Percentiles rank a stretch among this genome's conserved stretches.
Evolutionary conservation across 2,888 invertebrate genomes (phyloP).

Genomic region (Eupithecia dodoneata): DNA sequence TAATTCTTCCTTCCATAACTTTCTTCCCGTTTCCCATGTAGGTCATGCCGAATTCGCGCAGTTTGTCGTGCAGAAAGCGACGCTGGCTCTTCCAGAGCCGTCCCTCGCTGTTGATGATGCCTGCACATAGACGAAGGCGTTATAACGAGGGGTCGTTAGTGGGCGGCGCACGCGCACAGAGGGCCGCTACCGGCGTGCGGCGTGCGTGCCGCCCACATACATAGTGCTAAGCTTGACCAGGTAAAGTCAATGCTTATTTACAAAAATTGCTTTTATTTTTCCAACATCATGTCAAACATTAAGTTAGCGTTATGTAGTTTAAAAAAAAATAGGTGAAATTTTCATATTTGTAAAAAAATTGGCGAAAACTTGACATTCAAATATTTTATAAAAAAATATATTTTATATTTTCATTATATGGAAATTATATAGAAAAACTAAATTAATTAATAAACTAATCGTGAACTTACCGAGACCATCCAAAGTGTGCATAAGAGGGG

Average conservation of each 20-base stretch:
- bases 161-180: constrained; percentile 67
- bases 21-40: constrained; percentile 91
- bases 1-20: constrained; percentile 93
- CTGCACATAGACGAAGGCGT: constrained; percentile 81
- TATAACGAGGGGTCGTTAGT: constrained; percentile 57
- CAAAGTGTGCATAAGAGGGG: constrained; percentile 92
- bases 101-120: constrained; percentile 95
- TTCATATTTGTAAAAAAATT: neutral
- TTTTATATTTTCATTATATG: neutral
- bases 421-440: neutral
- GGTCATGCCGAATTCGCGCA: constrained; percentile 94
- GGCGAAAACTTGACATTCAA: neutral
- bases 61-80: constrained; percentile 92
- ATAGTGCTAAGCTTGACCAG: constrained; percentile 49
- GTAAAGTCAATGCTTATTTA: constrained; percentile 9
- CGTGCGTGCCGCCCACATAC: constrained; percentile 61
- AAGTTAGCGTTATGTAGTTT: neutral
- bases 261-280: neutral
- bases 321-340: neutral
- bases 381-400: neutral
- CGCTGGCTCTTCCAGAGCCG: constrained; percentile 96
- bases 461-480: constrained; percentile 93
- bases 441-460: neutral
- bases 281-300: neutral
- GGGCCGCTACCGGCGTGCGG: constrained; percentile 48